Conservation (phyloP, 2,113 vertebrate genomes). For the Bos javanicus region DNA sequence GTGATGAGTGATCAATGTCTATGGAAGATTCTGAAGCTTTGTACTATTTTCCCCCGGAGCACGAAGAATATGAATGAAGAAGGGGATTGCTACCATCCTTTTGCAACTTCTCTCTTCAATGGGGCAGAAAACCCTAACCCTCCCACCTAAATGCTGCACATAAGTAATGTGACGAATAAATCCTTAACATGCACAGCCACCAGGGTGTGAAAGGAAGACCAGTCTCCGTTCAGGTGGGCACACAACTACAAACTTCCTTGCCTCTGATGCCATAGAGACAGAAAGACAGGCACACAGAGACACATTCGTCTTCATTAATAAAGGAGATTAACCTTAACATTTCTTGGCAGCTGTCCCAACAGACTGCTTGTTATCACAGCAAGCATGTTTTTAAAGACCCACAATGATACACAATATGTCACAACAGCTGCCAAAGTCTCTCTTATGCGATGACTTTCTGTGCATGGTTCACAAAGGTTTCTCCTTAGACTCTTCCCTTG, state of each 20-base stretch:
- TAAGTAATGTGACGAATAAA: neutral
- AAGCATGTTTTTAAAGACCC: slow-evolving; percentile 26
- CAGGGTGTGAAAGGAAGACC: neutral
- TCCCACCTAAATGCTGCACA: no score
- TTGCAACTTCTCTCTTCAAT: neutral
- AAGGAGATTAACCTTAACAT: slow-evolving; percentile 58
- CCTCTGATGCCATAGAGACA: accelerated
- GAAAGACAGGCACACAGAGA: accelerated
- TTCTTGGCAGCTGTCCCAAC: slow-evolving; percentile 69
- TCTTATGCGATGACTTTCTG: neutral
- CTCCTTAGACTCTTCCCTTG: neutral
- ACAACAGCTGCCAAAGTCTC: slow-evolving; percentile 64
- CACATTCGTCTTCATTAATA: neutral
- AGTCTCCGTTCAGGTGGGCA: accelerated
- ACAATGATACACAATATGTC: slow-evolving; percentile 64
- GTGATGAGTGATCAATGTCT: no score
- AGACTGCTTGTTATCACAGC: neutral
- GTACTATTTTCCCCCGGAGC: neutral
- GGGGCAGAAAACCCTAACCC: no score
- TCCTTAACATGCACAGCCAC: no score
- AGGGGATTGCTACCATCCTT: neutral
- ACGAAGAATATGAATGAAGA: neutral
- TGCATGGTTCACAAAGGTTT: accelerated
- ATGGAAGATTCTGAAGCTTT: neutral
- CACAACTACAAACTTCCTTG: no score